Conservation (phyloP, 2,888 invertebrate species). For the Pammene aurita region DNA sequence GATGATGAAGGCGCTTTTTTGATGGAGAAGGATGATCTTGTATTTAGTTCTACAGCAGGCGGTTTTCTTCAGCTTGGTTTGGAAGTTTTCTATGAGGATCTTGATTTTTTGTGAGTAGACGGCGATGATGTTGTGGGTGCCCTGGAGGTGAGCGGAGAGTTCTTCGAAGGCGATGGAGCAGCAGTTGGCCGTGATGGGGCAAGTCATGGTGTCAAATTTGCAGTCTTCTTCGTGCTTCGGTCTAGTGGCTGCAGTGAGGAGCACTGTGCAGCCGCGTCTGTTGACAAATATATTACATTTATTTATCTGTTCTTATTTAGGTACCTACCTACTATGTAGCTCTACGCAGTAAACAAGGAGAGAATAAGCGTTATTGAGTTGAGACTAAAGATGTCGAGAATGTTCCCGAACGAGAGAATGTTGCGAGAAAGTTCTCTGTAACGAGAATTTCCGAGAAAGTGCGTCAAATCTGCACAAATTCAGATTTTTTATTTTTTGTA, state of each 20-base stretch:
- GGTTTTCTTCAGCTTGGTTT: conserved; percentile 76
- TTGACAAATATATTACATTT: conserved; percentile 49
- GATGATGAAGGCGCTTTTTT: conserved; percentile 78
- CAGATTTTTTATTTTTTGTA: no score
- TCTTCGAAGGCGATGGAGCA: conserved; percentile 74
- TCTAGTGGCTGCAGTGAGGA: conserved; percentile 68
- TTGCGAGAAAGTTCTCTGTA: no score
- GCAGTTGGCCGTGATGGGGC: conserved; percentile 76
- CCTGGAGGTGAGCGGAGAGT: conserved; percentile 70
- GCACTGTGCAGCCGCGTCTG: conserved; percentile 79
- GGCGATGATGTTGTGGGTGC: conserved; percentile 74
- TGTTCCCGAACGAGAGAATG: no score
- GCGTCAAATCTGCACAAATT: no score
- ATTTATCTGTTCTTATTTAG: background rate
- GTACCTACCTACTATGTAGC: no score
- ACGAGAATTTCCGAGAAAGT: no score
- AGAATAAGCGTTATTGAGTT: no score
- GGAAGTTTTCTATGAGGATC: conserved; percentile 79
- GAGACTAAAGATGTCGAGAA: no score
- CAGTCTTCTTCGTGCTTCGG: conserved; percentile 77
- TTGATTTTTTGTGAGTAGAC: conserved; percentile 80
- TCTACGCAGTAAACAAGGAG: no score
- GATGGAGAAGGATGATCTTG: conserved; percentile 74
- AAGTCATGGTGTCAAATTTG: conserved; percentile 75
- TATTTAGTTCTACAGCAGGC: conserved; percentile 79